phyloP scores from a whole-genome alignment of 2,888 invertebrate genomes.

The Leptogaster cylindrica region DNA sequence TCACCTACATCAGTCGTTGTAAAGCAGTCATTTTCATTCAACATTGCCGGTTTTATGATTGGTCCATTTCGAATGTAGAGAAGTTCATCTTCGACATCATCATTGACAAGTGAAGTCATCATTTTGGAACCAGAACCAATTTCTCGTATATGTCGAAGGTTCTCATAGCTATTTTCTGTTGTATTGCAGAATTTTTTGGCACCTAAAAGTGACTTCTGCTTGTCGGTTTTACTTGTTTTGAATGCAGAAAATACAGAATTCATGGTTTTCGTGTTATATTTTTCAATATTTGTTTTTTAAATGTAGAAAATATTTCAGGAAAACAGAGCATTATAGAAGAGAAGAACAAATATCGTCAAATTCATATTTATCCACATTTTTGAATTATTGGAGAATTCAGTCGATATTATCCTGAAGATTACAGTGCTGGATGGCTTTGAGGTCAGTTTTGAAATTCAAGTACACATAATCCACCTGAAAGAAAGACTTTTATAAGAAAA shows the following conservation, averaged over 20 bases:
- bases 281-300: too few species aligned
- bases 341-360: slow-evolving; percentile 4
- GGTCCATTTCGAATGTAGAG: slow-evolving; percentile 43
- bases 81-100: slow-evolving; percentile 46
- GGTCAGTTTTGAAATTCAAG: too few species aligned
- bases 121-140: slow-evolving; percentile 60
- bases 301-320: not conserved
- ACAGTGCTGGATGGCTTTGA: not conserved
- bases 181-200: slow-evolving; percentile 50
- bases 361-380: too few species aligned
- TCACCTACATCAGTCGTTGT: slow-evolving; percentile 35
- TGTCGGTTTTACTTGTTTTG: slow-evolving; percentile 57
- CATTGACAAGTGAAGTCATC: slow-evolving; percentile 53
- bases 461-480: too few species aligned
- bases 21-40: slow-evolving; percentile 41
- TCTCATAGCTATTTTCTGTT: slow-evolving; percentile 61
- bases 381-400: too few species aligned
- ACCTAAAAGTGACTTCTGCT: slow-evolving; percentile 45
- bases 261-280: slow-evolving; percentile 58
- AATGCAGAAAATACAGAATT: slow-evolving; percentile 63
- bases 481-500: too few species aligned
- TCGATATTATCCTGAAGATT: not conserved
- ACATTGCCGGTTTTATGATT: slow-evolving; percentile 34
- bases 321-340: slow-evolving; percentile 15
- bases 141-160: slow-evolving; percentile 60